Evolutionary conservation across 2,888 invertebrate species (phyloP).

Genomic region (Leptinotarsa rubiginosa): DNA sequence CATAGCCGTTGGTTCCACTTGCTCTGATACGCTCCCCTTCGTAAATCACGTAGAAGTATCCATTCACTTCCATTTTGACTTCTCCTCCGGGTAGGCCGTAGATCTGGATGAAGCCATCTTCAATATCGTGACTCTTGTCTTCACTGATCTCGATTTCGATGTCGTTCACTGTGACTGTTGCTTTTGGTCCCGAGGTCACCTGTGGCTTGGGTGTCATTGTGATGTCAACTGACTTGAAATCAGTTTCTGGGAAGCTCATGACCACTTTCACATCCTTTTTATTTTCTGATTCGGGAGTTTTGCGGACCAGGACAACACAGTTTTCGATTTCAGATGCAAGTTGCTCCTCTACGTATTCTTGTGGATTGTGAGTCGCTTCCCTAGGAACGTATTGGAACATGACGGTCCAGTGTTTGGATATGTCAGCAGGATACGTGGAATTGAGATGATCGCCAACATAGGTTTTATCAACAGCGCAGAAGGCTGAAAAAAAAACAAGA

Average conservation of each 20-base stretch:
- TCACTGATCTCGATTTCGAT: constrained; percentile 60
- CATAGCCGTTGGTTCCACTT: constrained; percentile 59
- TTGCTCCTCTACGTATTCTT: constrained; percentile 57
- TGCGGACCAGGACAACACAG: constrained; percentile 65
- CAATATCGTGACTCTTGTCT: constrained; percentile 57
- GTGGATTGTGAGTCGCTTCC: constrained; percentile 55
- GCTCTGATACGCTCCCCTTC: constrained; percentile 72
- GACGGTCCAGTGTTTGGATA: constrained; percentile 72
- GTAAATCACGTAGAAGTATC: constrained; percentile 69
- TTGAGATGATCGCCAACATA: constrained; percentile 76
- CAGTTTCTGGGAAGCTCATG: constrained; percentile 61
- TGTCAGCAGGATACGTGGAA: constrained; percentile 69
- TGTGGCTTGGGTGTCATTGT: constrained; percentile 55
- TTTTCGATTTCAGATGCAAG: constrained; percentile 58
- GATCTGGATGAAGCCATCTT: constrained; percentile 65
- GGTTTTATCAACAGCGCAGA: constrained; percentile 73
- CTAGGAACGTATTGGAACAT: constrained; percentile 68
- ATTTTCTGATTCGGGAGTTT: constrained; percentile 57
- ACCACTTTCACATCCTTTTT: constrained; percentile 67
- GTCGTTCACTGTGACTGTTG: constrained; percentile 65
- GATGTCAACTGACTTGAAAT: constrained; percentile 63
- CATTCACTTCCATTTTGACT: constrained; percentile 68
- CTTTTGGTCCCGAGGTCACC: constrained; percentile 56
- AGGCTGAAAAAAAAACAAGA: constrained; percentile 66
- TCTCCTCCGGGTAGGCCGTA: constrained; percentile 68